Evolutionary conservation across 2,888 invertebrate genomes (phyloP), one percentile per base, ranked within the genome.

Genomic region (Vesta saturnalis): DNA sequence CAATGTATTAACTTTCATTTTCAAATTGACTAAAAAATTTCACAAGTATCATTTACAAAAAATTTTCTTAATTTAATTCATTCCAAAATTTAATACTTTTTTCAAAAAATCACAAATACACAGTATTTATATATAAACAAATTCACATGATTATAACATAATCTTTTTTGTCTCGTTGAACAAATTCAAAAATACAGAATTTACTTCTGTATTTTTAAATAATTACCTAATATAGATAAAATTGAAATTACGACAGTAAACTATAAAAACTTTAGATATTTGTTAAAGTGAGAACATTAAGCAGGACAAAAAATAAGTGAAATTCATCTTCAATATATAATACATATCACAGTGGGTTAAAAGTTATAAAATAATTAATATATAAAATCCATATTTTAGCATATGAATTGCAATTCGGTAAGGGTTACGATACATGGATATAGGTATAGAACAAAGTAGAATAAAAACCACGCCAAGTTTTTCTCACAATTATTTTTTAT

Each of bases 401-500:
- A n/a, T n/a, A 4, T 46, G 3, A 46, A 46, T 8, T 8, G 3
- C 8, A 14, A n/a, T 3, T 46, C n/a, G 22, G 18, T 5, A 6
- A 14, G 54, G 19, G 19, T 22, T 21, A 21, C n/a, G 22, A 18
- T 54, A 49, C 47, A 49, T 14, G 22, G 56, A 23, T n/a, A n/a
- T 56, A 56, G 56, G 56, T 56, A 54, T 56, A 52, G 15, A 52
- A 56, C 14, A 23, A 12, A 21, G 16, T 14, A 23, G 16, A 56
- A 56, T 56, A 56, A 56, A 56, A 56, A 56, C 4, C 15, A 15
- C 16, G 8, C 15, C 19, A 54, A 35, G 23, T 23, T 23, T 22
- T 54, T 23, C 22, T 56, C 56, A 56, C 56, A 56, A 56, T 8
- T 56, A 22, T 56, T 56, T 55, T 56, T 56, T 23, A 23, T 30